These are phyloP conservation scores for Euphonia xanthogaster DNA, from an alignment of 2,797 vertebrate species.

Conservation along the genomic window DNA sequence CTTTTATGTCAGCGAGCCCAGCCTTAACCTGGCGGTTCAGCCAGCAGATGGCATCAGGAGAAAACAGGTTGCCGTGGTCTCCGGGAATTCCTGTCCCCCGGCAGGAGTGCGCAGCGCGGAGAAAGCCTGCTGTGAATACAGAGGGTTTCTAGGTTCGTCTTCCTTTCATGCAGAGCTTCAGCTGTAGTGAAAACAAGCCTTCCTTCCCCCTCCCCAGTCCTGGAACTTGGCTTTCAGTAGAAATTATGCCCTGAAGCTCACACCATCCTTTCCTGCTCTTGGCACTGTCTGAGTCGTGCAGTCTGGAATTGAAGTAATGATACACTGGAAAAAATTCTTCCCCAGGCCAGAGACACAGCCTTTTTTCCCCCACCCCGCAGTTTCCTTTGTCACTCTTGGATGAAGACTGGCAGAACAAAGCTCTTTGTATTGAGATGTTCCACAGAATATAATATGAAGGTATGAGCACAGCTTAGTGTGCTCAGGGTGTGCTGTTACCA, in stretches of 20 bases:
- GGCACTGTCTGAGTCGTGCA: neutral
- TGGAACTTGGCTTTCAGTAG: neutral
- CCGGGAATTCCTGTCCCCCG: neutral
- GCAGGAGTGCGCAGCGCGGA: rapidly evolving
- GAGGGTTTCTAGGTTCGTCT: neutral
- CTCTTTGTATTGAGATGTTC: rapidly evolving
- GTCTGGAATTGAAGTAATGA: neutral
- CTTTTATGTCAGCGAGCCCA: neutral
- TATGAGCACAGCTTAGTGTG: neutral
- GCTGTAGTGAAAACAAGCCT: neutral
- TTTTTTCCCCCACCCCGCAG: rapidly evolving
- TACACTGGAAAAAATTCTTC: constrained; percentile 14
- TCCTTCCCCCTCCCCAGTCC: neutral
- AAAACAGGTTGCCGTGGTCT: neutral
- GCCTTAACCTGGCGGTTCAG: rapidly evolving
- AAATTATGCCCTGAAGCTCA: neutral
- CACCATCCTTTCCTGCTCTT: neutral
- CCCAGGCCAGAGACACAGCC: neutral
- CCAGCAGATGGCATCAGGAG: constrained; percentile 8
- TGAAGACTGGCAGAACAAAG: neutral
- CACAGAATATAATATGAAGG: neutral
- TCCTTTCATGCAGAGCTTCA: neutral
- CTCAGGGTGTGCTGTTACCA: neutral
- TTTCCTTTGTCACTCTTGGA: neutral
- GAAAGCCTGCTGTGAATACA: rapidly evolving